Percentiles rank a stretch among this genome's conserved stretches.
Conservation (phyloP, 2,797 vertebrate genomes). For the Cossypha heuglini region DNA sequence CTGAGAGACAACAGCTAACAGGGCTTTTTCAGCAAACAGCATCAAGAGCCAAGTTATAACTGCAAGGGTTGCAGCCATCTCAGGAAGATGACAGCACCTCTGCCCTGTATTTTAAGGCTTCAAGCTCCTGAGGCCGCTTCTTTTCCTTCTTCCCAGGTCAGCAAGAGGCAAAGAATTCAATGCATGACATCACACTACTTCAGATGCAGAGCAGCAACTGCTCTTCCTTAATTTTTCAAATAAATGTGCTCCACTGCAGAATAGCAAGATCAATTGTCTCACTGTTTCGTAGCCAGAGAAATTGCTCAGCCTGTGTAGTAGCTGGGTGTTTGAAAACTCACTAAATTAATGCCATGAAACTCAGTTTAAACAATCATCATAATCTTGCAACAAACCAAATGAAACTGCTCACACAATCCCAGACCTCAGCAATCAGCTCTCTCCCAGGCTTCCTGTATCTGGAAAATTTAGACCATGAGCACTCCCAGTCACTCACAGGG, state of each 20-base stretch:
- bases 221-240: background rate
- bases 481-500: background rate
- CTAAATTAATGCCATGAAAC: background rate
- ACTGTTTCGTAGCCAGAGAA: background rate
- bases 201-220: background rate
- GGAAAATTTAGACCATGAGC: rapidly evolving
- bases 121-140: background rate
- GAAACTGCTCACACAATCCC: background rate
- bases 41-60: background rate
- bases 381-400: background rate
- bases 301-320: background rate
- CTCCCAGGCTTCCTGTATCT: background rate
- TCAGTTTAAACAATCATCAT: background rate
- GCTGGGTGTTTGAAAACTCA: background rate
- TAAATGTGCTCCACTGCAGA: background rate
- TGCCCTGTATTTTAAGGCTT: background rate
- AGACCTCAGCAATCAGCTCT: background rate
- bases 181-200: background rate
- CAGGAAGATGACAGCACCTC: background rate
- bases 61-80: background rate
- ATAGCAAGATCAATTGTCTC: background rate
- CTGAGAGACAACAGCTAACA: background rate
- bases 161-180: background rate
- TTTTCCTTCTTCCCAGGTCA: background rate
- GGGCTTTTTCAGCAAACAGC: background rate